Percentiles rank a stretch among this genome's conserved stretches.
phyloP scores from a whole-genome alignment of 1,140 invertebrate genomes.

The Caenorhabditis tropicalis region DNA sequence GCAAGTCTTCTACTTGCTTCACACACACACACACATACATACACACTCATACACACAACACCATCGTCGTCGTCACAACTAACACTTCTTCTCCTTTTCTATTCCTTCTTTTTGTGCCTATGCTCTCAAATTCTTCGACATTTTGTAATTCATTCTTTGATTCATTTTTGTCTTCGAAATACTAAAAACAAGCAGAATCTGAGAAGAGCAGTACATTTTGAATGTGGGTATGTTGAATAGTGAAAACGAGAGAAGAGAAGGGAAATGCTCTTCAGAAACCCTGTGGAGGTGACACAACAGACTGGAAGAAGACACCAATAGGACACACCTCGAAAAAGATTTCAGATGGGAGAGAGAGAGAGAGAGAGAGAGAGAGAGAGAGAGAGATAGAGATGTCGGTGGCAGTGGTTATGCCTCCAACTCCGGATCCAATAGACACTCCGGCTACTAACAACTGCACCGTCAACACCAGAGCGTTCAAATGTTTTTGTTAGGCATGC shows the following conservation, averaged over 20 bases:
- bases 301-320: neutral
- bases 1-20: constrained; percentile 11
- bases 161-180: neutral
- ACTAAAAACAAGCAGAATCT: neutral
- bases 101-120: neutral
- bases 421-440: neutral
- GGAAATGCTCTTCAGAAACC: neutral
- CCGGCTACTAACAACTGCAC: neutral
- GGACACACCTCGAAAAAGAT: neutral
- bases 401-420: neutral
- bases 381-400: neutral
- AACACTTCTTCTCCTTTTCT: constrained; percentile 9
- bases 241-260: neutral
- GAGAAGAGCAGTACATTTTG: too few species aligned
- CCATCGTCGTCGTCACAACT: constrained; percentile 15
- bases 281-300: neutral
- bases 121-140: neutral
- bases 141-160: constrained; percentile 32
- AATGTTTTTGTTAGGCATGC: neutral
- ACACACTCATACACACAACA: too few species aligned
- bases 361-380: neutral
- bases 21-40: neutral
- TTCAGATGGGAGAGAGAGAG: neutral
- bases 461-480: neutral
- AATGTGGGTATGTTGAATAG: neutral